These are phyloP conservation scores for Halcyon malimbica DNA, from an alignment of 2,113 vertebrate species.

Conservation along the genomic window DNA sequence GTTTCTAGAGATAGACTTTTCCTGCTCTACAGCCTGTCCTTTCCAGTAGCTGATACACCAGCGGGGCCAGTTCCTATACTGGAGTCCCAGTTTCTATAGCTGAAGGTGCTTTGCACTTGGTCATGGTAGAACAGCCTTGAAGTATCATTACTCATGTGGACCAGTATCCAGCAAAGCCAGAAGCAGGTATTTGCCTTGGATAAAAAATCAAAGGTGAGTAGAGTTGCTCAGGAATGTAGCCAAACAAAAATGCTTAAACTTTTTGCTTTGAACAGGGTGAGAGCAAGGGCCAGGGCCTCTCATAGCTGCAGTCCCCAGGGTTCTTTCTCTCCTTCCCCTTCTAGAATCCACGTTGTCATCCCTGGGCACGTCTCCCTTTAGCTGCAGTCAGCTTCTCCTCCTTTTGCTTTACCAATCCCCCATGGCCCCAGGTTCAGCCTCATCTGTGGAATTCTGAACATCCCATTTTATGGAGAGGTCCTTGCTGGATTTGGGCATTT, in stretches of 20 bases:
- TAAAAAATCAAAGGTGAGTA: neutral
- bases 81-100: neutral
- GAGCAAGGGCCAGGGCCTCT: neutral
- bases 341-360: accelerated
- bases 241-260: neutral
- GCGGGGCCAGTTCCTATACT: neutral
- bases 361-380: neutral
- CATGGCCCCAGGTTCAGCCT: neutral
- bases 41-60: neutral
- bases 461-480: neutral
- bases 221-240: neutral
- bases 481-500: neutral
- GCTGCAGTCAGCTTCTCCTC: neutral
- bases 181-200: neutral
- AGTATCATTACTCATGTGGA: accelerated
- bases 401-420: neutral
- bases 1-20: neutral
- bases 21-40: neutral
- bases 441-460: neutral
- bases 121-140: neutral
- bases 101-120: neutral
- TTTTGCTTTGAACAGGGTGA: neutral
- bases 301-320: neutral
- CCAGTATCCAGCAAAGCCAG: neutral
- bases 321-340: neutral